These are phyloP conservation scores for Rhagium mordax DNA, from an alignment of 2,888 invertebrate genomes.

Conservation along the genomic window DNA sequence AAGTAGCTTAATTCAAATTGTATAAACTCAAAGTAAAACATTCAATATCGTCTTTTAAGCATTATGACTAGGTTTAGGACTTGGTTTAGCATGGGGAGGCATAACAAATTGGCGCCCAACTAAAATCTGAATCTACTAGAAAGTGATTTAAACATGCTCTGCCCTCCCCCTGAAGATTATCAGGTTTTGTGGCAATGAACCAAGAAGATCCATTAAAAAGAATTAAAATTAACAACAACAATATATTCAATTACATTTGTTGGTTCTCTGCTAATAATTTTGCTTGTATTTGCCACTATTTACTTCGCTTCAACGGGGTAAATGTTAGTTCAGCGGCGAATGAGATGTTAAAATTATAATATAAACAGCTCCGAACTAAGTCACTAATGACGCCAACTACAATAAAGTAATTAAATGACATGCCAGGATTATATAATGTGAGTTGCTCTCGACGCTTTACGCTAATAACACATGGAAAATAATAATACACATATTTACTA, in stretches of 20 bases:
- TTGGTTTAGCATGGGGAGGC: too few relatives aligned
- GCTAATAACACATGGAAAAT: slow-evolving; percentile 8
- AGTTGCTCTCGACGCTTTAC: slow-evolving; percentile 11
- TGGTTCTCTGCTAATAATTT: not conserved
- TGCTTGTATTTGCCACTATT: not conserved
- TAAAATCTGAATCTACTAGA: too few relatives aligned
- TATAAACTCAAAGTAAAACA: too few relatives aligned
- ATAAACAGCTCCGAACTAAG: slow-evolving; percentile 4
- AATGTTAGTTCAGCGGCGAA: not conserved
- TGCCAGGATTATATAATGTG: slow-evolving; percentile 20
- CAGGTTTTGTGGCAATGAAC: too few relatives aligned
- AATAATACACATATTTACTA: slow-evolving; percentile 5
- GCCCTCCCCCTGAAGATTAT: too few relatives aligned
- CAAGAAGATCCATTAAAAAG: too few relatives aligned
- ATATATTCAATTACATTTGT: not conserved
- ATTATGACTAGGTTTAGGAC: too few relatives aligned
- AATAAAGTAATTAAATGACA: slow-evolving; percentile 23
- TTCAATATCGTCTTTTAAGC: too few relatives aligned
- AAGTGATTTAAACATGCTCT: too few relatives aligned
- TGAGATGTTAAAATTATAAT: slow-evolving; percentile 6
- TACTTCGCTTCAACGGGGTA: not conserved
- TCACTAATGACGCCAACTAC: slow-evolving; percentile 9
- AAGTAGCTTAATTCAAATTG: too few relatives aligned
- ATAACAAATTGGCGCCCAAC: too few relatives aligned
- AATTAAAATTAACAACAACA: too few relatives aligned